Evolutionary conservation across 2,797 vertebrate species (phyloP), one percentile per base, ranked within the genome.

Genomic region (Morus bassanus): DNA sequence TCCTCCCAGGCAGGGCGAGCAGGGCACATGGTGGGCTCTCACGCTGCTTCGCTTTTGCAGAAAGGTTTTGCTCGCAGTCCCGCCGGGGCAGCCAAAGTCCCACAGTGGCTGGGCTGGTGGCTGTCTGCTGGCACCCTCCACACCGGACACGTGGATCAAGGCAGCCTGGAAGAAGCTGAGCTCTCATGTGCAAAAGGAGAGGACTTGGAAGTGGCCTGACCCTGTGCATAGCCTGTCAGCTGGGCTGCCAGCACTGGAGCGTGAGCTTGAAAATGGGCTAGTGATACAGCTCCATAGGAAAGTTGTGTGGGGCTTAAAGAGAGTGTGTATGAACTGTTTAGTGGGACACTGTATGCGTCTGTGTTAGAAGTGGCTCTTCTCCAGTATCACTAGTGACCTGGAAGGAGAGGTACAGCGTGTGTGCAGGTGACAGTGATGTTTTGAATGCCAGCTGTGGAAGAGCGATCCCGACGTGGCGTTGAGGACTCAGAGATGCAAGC

Each of bases 321-420:
- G 21, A 70, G 33, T 37, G 10, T 6, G 39, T 37, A 11, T 10
- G 51, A 37, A 27, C 35, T 68, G 69, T 91, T 83, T 23, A 57
- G 69, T 31, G 89, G 50, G 48, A 74, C 54, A 54, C 51, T 81
- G 85, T 68, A 10, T 60, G 67, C 51, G 37, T 53, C 24, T 39
- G 28, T 64, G 53, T 67, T 83, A 78, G 83, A 84, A 61, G 37
- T 13, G 5, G 37, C 87, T 88, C 85, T 89, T 56, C 74, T 95
- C 80, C 35, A 14, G 80, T 75, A n/a, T 89, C 92, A 64, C 78
- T 68, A 68, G 88, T 95, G 91, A 64, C 45, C 92, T 95, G 86
- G 93, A 84, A 94, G 74, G 63, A 91, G 85, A 61, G 75, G 61
- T 81, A n/a, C 85, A 89, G 91, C 70, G 48, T 9, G 84, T 90